These are phyloP conservation scores for Hycleus cichorii DNA, from an alignment of 1,140 invertebrate species.

Conservation along the genomic window DNA sequence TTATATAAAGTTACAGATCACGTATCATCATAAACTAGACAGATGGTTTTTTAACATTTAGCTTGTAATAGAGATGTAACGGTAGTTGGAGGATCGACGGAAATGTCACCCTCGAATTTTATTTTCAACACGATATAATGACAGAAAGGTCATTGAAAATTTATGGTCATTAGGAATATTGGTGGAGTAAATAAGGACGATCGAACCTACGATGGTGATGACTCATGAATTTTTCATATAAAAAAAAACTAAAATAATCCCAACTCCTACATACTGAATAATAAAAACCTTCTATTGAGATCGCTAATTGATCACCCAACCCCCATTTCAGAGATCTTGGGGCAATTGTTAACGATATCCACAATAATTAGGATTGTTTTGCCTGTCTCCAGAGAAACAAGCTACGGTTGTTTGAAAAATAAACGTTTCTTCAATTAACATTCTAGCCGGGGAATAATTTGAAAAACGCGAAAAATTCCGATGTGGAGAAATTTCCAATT, in stretches of 20 bases:
- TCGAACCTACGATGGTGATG: too few relatives aligned
- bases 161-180: slow-evolving; percentile 25
- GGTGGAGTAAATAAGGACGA: neutral
- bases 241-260: too few relatives aligned
- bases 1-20: slow-evolving; percentile 32
- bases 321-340: slow-evolving; percentile 9
- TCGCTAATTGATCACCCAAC: slow-evolving; percentile 21
- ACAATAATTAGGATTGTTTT: slow-evolving; percentile 12
- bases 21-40: slow-evolving; percentile 23
- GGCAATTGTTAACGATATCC: slow-evolving; percentile 17
- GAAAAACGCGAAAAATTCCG: neutral
- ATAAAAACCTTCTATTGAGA: slow-evolving; percentile 4
- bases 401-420: too few relatives aligned
- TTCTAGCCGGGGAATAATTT: neutral
- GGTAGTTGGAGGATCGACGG: slow-evolving; percentile 2
- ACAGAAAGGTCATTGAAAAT: slow-evolving; percentile 26
- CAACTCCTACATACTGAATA: too few relatives aligned
- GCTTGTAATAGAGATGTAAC: neutral
- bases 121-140: slow-evolving; percentile 15
- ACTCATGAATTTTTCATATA: neutral
- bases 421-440: too few relatives aligned
- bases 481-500: too few relatives aligned
- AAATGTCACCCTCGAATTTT: slow-evolving; percentile 32
- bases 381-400: too few relatives aligned
- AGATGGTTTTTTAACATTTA: slow-evolving; percentile 30